Conservation (phyloP, 2,113 vertebrate genomes). For the Scomber japonicus region DNA sequence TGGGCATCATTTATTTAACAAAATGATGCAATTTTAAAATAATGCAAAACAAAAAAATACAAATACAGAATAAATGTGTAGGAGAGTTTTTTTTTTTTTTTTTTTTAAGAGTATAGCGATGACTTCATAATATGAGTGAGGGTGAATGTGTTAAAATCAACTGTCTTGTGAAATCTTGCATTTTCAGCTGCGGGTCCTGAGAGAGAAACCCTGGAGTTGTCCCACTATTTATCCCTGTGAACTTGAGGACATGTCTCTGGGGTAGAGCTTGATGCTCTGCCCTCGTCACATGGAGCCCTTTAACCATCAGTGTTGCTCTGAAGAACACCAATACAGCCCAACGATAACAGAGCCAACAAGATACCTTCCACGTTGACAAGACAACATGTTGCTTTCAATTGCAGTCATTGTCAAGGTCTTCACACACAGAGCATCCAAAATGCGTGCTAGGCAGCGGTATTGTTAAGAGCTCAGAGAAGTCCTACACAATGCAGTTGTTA, state of each 20-base stretch:
- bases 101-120: not conserved
- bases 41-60: not conserved
- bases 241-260: constrained; percentile 48
- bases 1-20: accelerated
- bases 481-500: constrained; percentile 73
- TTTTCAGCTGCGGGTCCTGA: not conserved
- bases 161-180: not conserved
- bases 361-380: constrained; percentile 53
- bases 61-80: not conserved
- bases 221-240: constrained; percentile 31
- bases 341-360: constrained; percentile 48
- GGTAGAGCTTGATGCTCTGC: constrained; percentile 19
- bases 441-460: constrained; percentile 46
- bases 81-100: not conserved
- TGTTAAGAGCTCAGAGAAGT: constrained; percentile 67
- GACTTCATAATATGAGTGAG: not conserved
- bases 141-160: not conserved
- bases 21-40: not conserved
- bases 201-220: not conserved
- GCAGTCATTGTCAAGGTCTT: constrained; percentile 69
- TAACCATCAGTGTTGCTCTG: constrained; percentile 22
- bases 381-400: constrained; percentile 58
- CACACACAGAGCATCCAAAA: constrained; percentile 52
- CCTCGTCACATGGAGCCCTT: constrained; percentile 23
- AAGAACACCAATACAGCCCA: constrained; percentile 19